Percentiles rank a stretch among this genome's conserved stretches.
These are phyloP conservation scores for Ondatra zibethicus DNA, from an alignment of 2,113 vertebrate genomes.

Conservation along the genomic window DNA sequence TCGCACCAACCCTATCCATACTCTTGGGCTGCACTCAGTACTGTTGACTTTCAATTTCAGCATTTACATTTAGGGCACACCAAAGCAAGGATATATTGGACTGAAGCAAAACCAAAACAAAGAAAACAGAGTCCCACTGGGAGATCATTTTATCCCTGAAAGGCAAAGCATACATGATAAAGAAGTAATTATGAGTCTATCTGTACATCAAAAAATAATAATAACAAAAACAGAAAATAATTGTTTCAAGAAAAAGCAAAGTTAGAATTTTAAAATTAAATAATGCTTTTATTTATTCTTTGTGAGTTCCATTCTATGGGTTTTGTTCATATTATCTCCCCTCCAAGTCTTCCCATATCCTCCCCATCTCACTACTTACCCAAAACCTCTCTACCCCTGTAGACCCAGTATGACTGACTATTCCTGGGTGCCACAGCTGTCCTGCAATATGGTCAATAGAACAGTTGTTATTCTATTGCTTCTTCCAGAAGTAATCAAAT, in stretches of 20 bases:
- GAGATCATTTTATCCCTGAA: constrained; percentile 39
- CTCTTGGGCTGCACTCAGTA: neutral
- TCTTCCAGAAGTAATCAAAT: neutral
- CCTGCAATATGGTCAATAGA: too few species aligned
- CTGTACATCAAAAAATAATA: neutral
- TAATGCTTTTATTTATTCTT: neutral
- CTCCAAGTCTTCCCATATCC: neutral
- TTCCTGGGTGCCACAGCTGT: neutral
- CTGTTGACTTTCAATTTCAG: neutral
- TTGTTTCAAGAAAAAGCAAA: constrained; percentile 43
- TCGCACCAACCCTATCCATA: neutral
- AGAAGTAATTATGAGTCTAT: neutral
- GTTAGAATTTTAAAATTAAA: constrained; percentile 22
- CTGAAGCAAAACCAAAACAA: neutral
- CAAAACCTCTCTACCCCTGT: neutral
- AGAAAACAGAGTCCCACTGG: neutral
- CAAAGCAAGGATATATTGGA: neutral
- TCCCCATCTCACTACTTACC: neutral
- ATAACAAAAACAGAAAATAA: neutral
- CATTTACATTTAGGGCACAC: neutral
- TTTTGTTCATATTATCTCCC: neutral
- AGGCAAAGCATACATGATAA: constrained; percentile 36
- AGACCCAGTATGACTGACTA: neutral
- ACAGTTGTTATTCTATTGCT: neutral
- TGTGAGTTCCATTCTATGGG: neutral